These are phyloP conservation scores for Origma solitaria DNA, from an alignment of 2,113 vertebrate genomes.

Conservation along the genomic window DNA sequence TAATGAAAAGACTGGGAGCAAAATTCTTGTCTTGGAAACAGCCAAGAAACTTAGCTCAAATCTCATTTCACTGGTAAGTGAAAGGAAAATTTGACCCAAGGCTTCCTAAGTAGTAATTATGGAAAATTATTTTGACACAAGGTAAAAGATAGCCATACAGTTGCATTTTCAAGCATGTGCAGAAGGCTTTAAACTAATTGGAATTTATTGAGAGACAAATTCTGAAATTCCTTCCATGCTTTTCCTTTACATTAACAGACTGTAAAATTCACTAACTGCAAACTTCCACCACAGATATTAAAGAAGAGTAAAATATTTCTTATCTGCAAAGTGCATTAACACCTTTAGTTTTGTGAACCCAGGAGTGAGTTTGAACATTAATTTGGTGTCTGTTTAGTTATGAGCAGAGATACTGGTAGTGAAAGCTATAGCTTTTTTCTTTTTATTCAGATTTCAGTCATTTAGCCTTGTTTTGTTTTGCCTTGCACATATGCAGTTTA, in stretches of 20 bases:
- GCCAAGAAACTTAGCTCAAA: neutral
- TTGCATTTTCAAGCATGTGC: neutral
- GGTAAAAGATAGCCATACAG: neutral
- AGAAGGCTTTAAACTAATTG: neutral
- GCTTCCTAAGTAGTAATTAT: conserved; percentile 20
- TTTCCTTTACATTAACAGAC: neutral
- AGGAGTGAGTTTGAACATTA: neutral
- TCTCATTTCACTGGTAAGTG: neutral
- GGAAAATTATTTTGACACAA: conserved; percentile 31
- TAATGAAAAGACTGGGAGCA: conserved; percentile 4
- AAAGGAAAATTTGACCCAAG: conserved; percentile 15
- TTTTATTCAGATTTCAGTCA: neutral
- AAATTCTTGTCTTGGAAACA: conserved; percentile 4
- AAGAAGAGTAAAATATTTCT: neutral
- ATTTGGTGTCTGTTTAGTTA: neutral
- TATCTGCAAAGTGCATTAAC: neutral
- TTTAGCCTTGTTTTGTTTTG: neutral
- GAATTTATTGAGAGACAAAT: neutral
- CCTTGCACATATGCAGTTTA: neutral
- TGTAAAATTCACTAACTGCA: neutral
- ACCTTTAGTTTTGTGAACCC: neutral
- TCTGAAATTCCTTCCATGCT: neutral
- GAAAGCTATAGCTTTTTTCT: neutral
- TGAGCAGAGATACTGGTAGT: neutral
- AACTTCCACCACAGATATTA: neutral